phyloP scores from a whole-genome alignment of 2,113 vertebrate species.

The Pagrus major region DNA sequence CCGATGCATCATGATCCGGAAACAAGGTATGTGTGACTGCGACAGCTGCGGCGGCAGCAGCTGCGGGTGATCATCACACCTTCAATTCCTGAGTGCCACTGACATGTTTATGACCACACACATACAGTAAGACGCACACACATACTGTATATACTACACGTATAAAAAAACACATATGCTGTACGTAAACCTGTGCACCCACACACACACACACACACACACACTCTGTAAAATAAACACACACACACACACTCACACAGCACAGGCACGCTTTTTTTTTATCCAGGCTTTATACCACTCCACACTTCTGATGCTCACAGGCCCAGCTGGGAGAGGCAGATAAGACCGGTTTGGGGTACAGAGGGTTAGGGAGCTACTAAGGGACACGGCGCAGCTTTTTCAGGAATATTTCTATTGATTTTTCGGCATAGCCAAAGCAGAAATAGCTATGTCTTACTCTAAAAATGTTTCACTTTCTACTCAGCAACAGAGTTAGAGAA shows the following conservation, averaged over 20 bases:
- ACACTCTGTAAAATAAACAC: background rate
- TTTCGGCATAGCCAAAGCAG: constrained; percentile 38
- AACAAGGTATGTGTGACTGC: constrained; percentile 39
- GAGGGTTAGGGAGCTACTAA: constrained; percentile 55
- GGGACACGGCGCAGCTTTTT: constrained; percentile 52
- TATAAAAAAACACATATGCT: constrained; percentile 43
- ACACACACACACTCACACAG: constrained; percentile 30
- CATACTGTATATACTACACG: background rate
- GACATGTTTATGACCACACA: constrained; percentile 61
- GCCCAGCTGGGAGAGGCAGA: constrained; percentile 72
- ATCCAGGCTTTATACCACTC: constrained; percentile 45
- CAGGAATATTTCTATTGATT: constrained; percentile 69
- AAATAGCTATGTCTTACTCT: constrained; percentile 62
- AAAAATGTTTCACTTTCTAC: constrained; percentile 47
- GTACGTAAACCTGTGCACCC: constrained; percentile 16
- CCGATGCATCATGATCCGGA: constrained; percentile 56
- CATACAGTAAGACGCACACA: constrained; percentile 20
- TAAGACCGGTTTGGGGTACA: constrained; percentile 68
- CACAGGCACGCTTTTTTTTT: constrained; percentile 24
- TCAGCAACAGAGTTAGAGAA: constrained; percentile 27
- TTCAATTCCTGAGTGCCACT: constrained; percentile 41
- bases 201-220: background rate
- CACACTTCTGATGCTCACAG: constrained; percentile 50
- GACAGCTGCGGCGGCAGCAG: constrained; percentile 46
- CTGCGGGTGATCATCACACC: constrained; percentile 63